A percentile compares a stretch with the other conserved stretches of the same genome.
phyloP scores from a whole-genome alignment of 2,888 invertebrate species.

The Argyresthia albistria region DNA sequence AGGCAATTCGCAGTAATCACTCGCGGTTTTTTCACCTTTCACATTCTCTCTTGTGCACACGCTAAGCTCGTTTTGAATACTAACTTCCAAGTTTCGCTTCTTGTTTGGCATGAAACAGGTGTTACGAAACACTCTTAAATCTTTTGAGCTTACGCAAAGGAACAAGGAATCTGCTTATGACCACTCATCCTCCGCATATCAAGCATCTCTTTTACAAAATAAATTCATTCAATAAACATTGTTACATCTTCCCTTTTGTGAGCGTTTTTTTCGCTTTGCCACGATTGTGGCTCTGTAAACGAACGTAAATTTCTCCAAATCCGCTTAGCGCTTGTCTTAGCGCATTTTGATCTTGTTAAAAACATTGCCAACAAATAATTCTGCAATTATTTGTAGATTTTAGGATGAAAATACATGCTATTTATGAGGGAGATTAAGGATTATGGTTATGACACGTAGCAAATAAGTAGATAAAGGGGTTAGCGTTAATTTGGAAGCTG shows the following conservation, averaged over 20 bases:
- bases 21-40: too few species aligned
- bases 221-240: neutral
- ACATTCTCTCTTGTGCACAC: neutral
- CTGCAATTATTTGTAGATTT: constrained; percentile 16
- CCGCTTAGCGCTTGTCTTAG: constrained; percentile 34
- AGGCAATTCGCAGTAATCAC: neutral
- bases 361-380: constrained; percentile 25
- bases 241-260: neutral
- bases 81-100: too few species aligned
- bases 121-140: too few species aligned
- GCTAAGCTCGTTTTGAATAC: neutral
- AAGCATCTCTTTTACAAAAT: neutral
- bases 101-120: too few species aligned
- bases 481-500: too few species aligned
- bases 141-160: too few species aligned
- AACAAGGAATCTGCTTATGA: too few species aligned
- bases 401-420: neutral
- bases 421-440: too few species aligned
- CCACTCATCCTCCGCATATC: too few species aligned
- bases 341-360: constrained; percentile 38
- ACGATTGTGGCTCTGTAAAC: constrained; percentile 11
- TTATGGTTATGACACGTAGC: too few species aligned
- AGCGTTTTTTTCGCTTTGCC: neutral
- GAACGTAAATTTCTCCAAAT: constrained; percentile 35
- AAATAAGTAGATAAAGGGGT: too few species aligned